phyloP scores from a whole-genome alignment of 2,888 invertebrate genomes.

The Tiliacea aurago region DNA sequence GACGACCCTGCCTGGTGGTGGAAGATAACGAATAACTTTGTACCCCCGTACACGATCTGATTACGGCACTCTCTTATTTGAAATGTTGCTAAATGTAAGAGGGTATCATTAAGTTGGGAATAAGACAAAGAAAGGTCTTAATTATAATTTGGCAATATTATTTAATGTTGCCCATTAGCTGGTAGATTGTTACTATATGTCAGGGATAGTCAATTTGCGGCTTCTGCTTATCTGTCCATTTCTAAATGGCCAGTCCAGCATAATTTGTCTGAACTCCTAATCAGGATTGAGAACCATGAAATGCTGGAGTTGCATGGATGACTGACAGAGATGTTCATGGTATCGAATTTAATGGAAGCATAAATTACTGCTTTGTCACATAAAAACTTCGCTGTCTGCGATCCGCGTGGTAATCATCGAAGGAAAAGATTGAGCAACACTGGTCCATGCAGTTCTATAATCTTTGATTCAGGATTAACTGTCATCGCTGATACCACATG shows the following conservation, averaged over 20 bases:
- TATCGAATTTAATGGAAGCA: background rate
- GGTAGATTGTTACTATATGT: slow-evolving; percentile 3
- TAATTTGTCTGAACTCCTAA: background rate
- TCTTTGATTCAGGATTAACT: slow-evolving; percentile 17
- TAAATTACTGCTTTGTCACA: background rate
- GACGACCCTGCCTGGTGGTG: slow-evolving; percentile 55
- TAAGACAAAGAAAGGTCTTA: slow-evolving; percentile 34
- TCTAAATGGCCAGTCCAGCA: slow-evolving; percentile 12
- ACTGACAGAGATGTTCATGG: background rate
- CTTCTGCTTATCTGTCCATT: background rate
- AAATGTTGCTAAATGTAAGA: slow-evolving; percentile 46
- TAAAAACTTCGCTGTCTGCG: background rate
- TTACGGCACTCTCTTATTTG: slow-evolving; percentile 46
- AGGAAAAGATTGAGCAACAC: slow-evolving; percentile 6
- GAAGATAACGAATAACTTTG: slow-evolving; percentile 61
- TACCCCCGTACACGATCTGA: slow-evolving; percentile 54
- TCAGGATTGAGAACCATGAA: slow-evolving; percentile 1
- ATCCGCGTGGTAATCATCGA: background rate
- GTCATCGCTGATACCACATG: slow-evolving; percentile 14
- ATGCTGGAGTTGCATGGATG: background rate
- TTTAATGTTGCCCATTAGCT: slow-evolving; percentile 14
- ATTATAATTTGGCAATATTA: slow-evolving; percentile 33
- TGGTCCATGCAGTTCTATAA: slow-evolving; percentile 5
- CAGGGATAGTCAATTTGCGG: background rate
- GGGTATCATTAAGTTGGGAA: slow-evolving; percentile 22